phyloP scores from a whole-genome alignment of 2,888 invertebrate species.

The Phania funesta region DNA sequence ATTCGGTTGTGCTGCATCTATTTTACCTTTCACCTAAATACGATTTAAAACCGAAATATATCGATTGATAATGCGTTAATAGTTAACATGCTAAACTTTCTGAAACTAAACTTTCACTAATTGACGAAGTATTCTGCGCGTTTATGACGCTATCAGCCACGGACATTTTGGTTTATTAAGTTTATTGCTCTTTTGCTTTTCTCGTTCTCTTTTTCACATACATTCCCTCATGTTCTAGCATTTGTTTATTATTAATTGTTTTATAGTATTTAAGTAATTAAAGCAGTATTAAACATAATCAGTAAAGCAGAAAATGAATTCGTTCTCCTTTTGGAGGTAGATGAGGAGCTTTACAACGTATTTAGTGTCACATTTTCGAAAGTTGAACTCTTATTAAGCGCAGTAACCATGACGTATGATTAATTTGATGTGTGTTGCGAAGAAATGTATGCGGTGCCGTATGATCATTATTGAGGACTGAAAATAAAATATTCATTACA shows the following conservation, averaged over 20 bases:
- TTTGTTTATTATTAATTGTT: background rate
- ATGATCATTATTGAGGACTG: conserved; percentile 26
- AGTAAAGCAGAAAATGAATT: no score
- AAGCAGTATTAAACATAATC: background rate
- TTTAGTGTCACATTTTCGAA: background rate
- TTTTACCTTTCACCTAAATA: no score
- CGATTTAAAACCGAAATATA: no score
- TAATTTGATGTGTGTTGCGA: background rate
- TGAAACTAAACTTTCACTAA: no score
- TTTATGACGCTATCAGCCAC: conserved; percentile 20
- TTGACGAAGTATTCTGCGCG: no score
- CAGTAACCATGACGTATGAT: conserved; percentile 22
- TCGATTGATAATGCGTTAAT: no score
- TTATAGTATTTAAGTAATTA: background rate
- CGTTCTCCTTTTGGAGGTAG: background rate
- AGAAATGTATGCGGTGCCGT: conserved; percentile 32
- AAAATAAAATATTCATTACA: conserved; percentile 4
- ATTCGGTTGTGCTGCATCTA: no score
- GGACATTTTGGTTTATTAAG: background rate
- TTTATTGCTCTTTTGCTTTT: background rate
- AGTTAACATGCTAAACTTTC: no score
- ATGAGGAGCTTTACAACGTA: background rate
- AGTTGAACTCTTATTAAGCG: background rate
- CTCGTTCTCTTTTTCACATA: background rate
- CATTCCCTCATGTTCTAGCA: no score